Conservation (phyloP, 2,797 vertebrate species). For the Schizothorax lantsangensis region DNA sequence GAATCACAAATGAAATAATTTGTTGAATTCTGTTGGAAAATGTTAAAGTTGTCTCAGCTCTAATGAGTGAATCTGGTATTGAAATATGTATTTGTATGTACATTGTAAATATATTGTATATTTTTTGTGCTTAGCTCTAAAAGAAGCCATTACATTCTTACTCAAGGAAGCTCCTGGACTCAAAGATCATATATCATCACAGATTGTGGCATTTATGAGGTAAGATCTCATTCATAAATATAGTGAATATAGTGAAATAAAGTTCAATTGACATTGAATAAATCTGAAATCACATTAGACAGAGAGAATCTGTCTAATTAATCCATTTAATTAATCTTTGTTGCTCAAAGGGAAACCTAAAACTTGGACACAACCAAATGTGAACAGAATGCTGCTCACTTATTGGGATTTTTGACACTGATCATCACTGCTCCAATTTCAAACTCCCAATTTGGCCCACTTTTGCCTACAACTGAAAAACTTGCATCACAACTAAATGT, state of each 20-base stretch:
- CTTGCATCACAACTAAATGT: not conserved
- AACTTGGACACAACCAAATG: not conserved
- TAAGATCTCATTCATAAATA: conserved; percentile 60
- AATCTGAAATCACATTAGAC: no score
- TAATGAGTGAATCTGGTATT: not conserved
- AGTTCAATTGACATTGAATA: no score
- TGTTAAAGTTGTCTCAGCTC: not conserved
- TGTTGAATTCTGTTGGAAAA: not conserved
- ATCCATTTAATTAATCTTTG: not conserved
- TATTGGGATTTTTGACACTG: not conserved
- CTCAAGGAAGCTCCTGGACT: conserved; percentile 77
- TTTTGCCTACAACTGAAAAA: not conserved
- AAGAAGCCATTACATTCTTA: conserved; percentile 73
- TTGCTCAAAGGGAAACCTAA: not conserved
- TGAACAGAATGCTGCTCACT: not conserved
- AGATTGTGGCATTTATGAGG: conserved; percentile 88
- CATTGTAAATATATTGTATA: not conserved
- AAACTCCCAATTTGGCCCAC: not conserved
- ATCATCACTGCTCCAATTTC: not conserved
- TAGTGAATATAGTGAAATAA: no score
- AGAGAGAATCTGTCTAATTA: not conserved
- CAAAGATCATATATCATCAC: conserved; percentile 74
- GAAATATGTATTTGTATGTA: not conserved
- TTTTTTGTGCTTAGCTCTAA: conserved; percentile 69
- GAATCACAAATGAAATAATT: no score